Evolutionary conservation across 2,888 invertebrate species (phyloP).

Genomic region (Pseudanteris insignis): DNA sequence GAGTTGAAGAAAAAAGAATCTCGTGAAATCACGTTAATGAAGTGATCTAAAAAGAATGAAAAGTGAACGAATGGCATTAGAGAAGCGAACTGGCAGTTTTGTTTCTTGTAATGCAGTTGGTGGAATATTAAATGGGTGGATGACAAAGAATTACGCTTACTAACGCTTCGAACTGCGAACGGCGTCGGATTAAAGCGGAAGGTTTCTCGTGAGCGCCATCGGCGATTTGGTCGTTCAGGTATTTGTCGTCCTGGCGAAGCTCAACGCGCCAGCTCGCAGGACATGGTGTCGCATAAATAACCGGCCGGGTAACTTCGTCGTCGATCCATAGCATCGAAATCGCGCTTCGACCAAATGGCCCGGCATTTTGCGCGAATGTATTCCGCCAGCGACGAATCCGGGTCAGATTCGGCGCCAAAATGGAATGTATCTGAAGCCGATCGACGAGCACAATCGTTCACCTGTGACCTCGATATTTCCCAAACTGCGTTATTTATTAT

Average conservation of each 20-base stretch:
- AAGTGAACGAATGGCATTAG: not conserved
- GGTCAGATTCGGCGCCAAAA: slow-evolving; percentile 39
- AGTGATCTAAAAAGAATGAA: not conserved
- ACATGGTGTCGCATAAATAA: slow-evolving; percentile 49
- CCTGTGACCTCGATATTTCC: slow-evolving; percentile 36
- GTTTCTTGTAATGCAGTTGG: slow-evolving; percentile 7
- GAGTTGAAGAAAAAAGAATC: too few species aligned
- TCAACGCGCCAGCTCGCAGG: slow-evolving; percentile 34
- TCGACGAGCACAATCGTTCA: slow-evolving; percentile 31
- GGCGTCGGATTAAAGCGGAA: slow-evolving; percentile 14
- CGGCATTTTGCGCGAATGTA: slow-evolving; percentile 33
- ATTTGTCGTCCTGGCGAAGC: slow-evolving; percentile 32
- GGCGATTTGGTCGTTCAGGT: slow-evolving; percentile 5
- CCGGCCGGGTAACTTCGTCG: slow-evolving; percentile 44
- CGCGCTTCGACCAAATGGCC: slow-evolving; percentile 28
- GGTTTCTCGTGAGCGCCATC: not conserved
- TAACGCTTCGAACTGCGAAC: slow-evolving; percentile 10
- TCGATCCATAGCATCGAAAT: slow-evolving; percentile 43
- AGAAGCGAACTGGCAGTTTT: not conserved
- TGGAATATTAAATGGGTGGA: slow-evolving; percentile 23
- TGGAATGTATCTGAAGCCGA: slow-evolving; percentile 43
- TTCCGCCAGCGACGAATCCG: slow-evolving; percentile 27
- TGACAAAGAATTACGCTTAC: slow-evolving; percentile 19
- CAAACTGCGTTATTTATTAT: slow-evolving; percentile 38
- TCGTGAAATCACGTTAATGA: too few species aligned